Base-by-base conservation (phyloP, 2,888 invertebrate species). In the Boloria euphrosyne region DNA sequence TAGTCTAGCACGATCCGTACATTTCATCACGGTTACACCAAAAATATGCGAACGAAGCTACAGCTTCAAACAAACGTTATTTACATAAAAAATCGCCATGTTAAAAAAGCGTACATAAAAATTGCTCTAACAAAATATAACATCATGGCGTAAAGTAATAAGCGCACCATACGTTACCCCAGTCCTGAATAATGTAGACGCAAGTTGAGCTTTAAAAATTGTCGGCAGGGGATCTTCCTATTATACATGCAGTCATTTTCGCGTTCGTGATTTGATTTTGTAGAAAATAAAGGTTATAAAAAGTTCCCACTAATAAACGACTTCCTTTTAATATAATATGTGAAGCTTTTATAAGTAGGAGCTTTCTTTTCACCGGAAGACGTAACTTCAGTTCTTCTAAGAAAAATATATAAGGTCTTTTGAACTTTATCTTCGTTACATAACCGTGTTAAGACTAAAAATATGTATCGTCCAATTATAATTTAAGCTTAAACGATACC, bases 141-240 rank as follows among this genome's bases (percentile, higher is more conserved):
- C 46, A 61, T 46, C 59, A 62, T 62, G 46, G 62, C 62, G 27
- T 44, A 57, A 55, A 50, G 55, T 67, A 65, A 65, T 65, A 65
- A 60, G 38, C 55, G 18, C 60, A 61, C 49, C 63, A 67, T 60
- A 68, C 50, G 57, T 69, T 61, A 64, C 63, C 27, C 58, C 31
- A 57, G 57, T 53, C 49, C 57, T 69, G 66, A 69, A 69, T 69
- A 67, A 64, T 61, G 53, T 64, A 61, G 60, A 38, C 43, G 10
- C 38, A 60, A 47, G 52, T 52, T 66, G 57, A 69, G 64, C 64
- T 61, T 64, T 64, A 69, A 63, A 69, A 69, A 69, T 69, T 44
- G 69, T 64, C 67, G 64, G 49, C 64, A 43, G 43, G 67, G 67
- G 69, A 69, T 61, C 61, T 14, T 31, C 43, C 17, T 69, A 67